Percentiles rank a stretch among this genome's conserved stretches.
Evolutionary conservation across 2,888 invertebrate genomes (phyloP).

Genomic region (Diachrysia chrysitis): DNA sequence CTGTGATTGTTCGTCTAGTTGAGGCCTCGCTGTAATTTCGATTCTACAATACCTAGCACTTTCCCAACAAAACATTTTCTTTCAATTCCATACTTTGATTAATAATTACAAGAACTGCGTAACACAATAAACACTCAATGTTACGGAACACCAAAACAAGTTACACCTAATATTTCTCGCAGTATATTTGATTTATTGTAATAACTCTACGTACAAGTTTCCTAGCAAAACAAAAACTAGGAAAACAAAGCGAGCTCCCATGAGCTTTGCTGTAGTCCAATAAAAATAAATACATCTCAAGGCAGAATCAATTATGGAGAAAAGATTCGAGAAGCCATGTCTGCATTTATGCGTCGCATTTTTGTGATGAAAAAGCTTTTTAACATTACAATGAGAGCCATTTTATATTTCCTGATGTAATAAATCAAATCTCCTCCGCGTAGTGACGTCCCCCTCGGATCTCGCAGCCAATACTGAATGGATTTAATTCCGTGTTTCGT

Average conservation of each 20-base stretch:
- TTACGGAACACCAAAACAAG: constrained; percentile 51
- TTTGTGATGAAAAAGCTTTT: constrained; percentile 64
- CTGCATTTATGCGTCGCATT: constrained; percentile 66
- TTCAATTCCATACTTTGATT: constrained; percentile 36
- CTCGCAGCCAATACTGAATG: constrained; percentile 59
- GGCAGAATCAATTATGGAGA: constrained; percentile 64
- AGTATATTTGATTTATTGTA: constrained; percentile 59
- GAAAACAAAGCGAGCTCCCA: constrained; percentile 51
- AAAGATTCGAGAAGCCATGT: constrained; percentile 64
- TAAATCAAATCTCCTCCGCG: constrained; percentile 69
- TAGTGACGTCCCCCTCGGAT: constrained; percentile 62
- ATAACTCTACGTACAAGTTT: constrained; percentile 56
- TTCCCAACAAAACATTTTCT: not conserved
- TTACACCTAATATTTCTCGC: constrained; percentile 58
- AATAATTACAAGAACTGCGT: constrained; percentile 54
- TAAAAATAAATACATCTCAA: constrained; percentile 58
- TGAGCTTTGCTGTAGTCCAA: constrained; percentile 42
- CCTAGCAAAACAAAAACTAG: constrained; percentile 55
- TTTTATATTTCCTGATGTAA: constrained; percentile 69
- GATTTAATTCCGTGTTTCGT: constrained; percentile 59
- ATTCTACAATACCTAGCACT: not conserved
- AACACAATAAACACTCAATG: constrained; percentile 44
- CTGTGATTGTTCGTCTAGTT: not conserved
- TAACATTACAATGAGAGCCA: constrained; percentile 61
- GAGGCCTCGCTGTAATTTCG: not conserved